Conservation (phyloP, 1,140 invertebrate genomes). For the Ctenoplectra terminalis region DNA sequence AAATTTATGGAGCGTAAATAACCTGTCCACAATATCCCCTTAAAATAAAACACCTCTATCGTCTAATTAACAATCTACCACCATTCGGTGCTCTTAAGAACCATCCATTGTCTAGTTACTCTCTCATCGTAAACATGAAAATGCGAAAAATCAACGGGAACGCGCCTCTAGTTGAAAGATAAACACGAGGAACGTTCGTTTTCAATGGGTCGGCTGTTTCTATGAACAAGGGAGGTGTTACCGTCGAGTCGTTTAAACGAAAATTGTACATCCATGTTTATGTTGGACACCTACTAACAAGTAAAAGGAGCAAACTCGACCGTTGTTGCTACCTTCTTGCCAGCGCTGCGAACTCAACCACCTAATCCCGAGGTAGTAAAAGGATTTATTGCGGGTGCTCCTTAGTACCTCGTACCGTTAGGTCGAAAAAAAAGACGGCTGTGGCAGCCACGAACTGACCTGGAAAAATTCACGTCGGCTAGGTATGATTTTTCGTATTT, state of each 20-base stretch:
- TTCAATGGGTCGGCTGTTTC: no score
- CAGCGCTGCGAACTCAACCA: not conserved
- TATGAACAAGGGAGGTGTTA: no score
- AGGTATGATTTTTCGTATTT: not conserved
- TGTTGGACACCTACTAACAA: not conserved
- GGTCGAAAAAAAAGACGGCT: not conserved
- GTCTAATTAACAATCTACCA: not conserved
- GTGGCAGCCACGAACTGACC: not conserved
- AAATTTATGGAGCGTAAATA: no score
- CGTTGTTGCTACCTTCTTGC: not conserved
- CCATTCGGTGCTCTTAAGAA: not conserved
- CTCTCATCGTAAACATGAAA: not conserved
- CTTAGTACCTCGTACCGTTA: constrained; percentile 32
- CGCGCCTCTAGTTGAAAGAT: not conserved
- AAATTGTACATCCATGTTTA: not conserved
- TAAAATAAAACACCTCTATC: not conserved
- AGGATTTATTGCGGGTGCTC: constrained; percentile 53
- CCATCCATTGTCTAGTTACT: not conserved
- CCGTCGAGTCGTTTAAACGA: not conserved
- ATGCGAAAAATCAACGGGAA: not conserved
- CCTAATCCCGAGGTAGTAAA: constrained; percentile 45
- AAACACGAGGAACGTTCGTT: not conserved
- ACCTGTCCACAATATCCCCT: no score
- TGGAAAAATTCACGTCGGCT: not conserved
- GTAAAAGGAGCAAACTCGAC: not conserved